These are phyloP conservation scores for Idris sp. DNA, from an alignment of 1,140 invertebrate genomes.

Conservation along the genomic window DNA sequence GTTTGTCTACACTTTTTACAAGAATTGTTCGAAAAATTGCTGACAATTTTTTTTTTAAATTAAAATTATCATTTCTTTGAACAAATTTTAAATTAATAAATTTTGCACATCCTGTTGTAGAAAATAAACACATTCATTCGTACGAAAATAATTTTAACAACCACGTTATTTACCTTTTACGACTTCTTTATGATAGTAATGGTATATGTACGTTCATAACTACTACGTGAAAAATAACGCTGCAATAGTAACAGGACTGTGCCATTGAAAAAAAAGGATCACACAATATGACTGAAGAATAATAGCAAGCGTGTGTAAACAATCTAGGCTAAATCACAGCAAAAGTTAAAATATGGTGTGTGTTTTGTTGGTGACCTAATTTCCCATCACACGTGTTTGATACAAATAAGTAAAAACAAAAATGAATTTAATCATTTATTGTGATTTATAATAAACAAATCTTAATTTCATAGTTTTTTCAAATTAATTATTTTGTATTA, in stretches of 20 bases:
- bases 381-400: slow-evolving; percentile 13
- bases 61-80: too few relatives aligned
- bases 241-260: slow-evolving; percentile 21
- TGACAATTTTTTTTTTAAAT: too few relatives aligned
- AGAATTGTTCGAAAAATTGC: too few relatives aligned
- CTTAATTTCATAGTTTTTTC: too few relatives aligned
- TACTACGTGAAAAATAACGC: slow-evolving; percentile 40
- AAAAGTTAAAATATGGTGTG: slow-evolving; percentile 37
- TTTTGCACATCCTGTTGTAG: too few relatives aligned
- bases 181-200: slow-evolving; percentile 40
- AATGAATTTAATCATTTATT: too few relatives aligned
- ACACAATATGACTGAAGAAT: slow-evolving; percentile 40
- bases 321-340: slow-evolving; percentile 41
- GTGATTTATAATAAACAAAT: too few relatives aligned
- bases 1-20: too few relatives aligned
- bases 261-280: slow-evolving; percentile 25
- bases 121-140: slow-evolving; percentile 20
- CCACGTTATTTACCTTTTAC: slow-evolving; percentile 28
- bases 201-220: slow-evolving; percentile 27
- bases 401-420: neutral
- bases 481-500: too few relatives aligned
- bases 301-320: slow-evolving; percentile 47
- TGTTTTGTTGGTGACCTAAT: slow-evolving; percentile 23
- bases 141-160: slow-evolving; percentile 20
- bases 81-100: too few relatives aligned